Evolutionary conservation across 35 echinoderm and acorn worm genomes (phyloP).

Genomic region (Acanthaster planci): DNA sequence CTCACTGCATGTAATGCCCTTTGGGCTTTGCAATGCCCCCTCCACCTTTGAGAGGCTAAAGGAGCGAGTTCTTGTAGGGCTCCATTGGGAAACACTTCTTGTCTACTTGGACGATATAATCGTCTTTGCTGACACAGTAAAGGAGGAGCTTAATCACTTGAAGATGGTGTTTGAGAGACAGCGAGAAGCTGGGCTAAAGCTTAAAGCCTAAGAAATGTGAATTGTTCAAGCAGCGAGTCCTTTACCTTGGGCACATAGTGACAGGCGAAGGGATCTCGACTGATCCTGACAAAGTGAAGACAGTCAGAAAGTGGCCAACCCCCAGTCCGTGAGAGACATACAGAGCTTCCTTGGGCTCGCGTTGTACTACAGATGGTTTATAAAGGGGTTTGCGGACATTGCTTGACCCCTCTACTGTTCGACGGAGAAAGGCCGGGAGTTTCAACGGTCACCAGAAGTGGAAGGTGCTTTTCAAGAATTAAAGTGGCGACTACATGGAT

Average conservation of each 20-base stretch:
- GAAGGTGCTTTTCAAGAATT: conserved; percentile 36
- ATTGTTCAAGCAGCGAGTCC: conserved; percentile 6
- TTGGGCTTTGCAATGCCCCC: conserved; percentile 54
- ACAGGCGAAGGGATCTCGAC: conserved; percentile 19
- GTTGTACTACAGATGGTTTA: conserved; percentile 58
- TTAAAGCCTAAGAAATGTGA: conserved; percentile 48
- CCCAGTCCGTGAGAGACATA: conserved; percentile 15
- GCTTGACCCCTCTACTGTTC: conserved; percentile 48
- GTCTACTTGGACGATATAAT: conserved; percentile 48
- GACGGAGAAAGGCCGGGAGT: conserved; percentile 35
- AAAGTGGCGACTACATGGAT: conserved; percentile 10
- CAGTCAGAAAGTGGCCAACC: conserved; percentile 3
- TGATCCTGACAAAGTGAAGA: conserved; percentile 16
- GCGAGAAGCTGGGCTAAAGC: conserved; percentile 10
- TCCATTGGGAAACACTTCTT: conserved; percentile 42
- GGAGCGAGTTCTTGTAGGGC: conserved; percentile 31
- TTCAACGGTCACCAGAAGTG: conserved; percentile 30
- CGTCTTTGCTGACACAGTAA: conserved; percentile 27
- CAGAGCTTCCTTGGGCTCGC: conserved; percentile 53
- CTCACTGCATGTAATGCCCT: conserved; percentile 32
- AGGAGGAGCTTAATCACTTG: conserved; percentile 23
- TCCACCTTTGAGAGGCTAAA: conserved; percentile 42
- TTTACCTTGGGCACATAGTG: conserved; percentile 50
- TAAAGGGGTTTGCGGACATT: conserved; percentile 29
- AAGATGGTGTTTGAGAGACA: conserved; percentile 24